Conservation (phyloP, 2,797 vertebrate genomes). For the Anguilla obscura region DNA sequence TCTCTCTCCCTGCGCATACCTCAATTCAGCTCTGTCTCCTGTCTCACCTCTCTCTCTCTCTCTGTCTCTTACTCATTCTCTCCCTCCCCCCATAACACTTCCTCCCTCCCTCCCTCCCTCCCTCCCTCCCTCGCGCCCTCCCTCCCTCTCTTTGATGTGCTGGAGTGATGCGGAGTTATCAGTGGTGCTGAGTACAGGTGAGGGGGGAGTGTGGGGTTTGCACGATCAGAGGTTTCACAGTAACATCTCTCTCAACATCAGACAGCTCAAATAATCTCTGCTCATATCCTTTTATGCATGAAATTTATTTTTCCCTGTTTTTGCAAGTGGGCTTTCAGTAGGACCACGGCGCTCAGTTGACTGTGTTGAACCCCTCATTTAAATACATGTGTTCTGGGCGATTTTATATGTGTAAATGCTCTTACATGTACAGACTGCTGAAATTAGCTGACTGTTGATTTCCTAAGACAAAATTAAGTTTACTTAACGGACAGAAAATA, state of each 20-base stretch:
- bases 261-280: conserved; percentile 6
- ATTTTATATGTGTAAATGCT: no score
- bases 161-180: background rate
- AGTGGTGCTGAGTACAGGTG: background rate
- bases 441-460: background rate
- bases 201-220: conserved; percentile 8
- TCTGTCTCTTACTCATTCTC: background rate
- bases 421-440: no score
- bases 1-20: background rate
- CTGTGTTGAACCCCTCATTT: background rate
- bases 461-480: background rate
- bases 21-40: conserved; percentile 7
- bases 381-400: background rate
- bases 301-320: background rate
- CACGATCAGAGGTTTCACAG: conserved; percentile 9
- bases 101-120: background rate
- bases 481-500: background rate
- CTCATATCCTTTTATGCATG: background rate
- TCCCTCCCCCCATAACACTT: background rate
- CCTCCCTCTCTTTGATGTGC: conserved; percentile 2
- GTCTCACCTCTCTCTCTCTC: background rate
- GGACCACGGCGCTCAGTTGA: background rate
- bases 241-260: conserved; percentile 13
- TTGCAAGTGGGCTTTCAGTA: background rate
- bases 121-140: background rate